Conservation (phyloP, 2,797 vertebrate species). For the Anguilla anguilla region DNA sequence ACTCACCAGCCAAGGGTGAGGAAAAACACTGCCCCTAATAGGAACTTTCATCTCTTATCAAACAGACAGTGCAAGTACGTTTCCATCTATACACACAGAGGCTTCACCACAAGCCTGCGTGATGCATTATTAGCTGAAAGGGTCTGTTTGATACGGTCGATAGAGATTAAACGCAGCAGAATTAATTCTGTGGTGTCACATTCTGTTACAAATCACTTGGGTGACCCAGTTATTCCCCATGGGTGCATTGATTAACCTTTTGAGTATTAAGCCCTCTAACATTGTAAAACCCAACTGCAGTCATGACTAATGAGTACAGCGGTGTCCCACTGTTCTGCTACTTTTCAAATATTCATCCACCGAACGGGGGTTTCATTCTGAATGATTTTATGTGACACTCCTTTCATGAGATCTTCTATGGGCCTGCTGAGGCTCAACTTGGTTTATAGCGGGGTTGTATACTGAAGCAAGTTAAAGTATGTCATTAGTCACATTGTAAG, state of each 20-base stretch:
- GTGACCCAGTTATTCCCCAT: not conserved
- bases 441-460: not conserved
- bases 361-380: not conserved
- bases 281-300: not conserved
- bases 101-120: not conserved
- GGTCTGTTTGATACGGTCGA: not conserved
- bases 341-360: not conserved
- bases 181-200: constrained; percentile 15
- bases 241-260: constrained; percentile 10
- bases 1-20: not conserved
- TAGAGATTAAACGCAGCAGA: constrained; percentile 13
- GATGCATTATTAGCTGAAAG: constrained; percentile 12
- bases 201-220: constrained; percentile 13
- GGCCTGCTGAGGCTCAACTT: not conserved
- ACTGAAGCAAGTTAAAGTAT: not conserved
- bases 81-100: not conserved
- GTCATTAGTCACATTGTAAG: not conserved
- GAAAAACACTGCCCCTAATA: not conserved
- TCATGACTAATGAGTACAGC: not conserved
- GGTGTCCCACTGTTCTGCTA: not conserved
- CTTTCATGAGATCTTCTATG: not conserved
- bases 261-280: not conserved
- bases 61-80: not conserved
- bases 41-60: constrained; percentile 4
- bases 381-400: not conserved